Evolutionary conservation across 2,797 vertebrate species (phyloP).

Genomic region (Lophius americanus): DNA sequence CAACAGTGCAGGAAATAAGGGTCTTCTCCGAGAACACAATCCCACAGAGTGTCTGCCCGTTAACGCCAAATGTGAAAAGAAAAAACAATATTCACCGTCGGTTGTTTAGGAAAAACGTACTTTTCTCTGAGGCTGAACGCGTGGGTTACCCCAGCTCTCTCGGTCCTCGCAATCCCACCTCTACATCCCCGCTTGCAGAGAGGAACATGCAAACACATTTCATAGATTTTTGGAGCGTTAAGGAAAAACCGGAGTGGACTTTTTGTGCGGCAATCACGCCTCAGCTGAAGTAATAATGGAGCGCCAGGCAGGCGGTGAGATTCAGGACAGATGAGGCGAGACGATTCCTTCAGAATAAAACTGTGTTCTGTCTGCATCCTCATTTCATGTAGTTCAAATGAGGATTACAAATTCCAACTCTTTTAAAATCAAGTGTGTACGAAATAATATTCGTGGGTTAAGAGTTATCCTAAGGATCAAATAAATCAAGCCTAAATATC

Average conservation of each 20-base stretch:
- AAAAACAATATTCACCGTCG: conserved; percentile 61
- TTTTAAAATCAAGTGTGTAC: no score
- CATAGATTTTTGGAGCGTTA: conserved; percentile 90
- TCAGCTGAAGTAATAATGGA: conserved; percentile 16
- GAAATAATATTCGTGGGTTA: no score
- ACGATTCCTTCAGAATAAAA: conserved; percentile 18
- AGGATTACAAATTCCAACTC: no score
- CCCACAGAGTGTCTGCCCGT: conserved; percentile 60
- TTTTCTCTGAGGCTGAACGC: conserved; percentile 85
- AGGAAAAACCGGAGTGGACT: conserved; percentile 95
- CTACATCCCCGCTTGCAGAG: conserved; percentile 92
- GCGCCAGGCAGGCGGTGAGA: conserved; percentile 13
- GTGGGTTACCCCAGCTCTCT: conserved; percentile 86
- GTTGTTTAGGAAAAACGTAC: conserved; percentile 78
- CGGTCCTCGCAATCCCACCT: conserved; percentile 89
- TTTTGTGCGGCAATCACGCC: conserved; percentile 39
- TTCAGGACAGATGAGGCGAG: conserved; percentile 40
- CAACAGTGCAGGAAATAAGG: conserved; percentile 55
- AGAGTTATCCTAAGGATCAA: no score
- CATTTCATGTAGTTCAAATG: background rate
- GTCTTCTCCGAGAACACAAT: conserved; percentile 69
- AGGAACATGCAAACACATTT: conserved; percentile 92
- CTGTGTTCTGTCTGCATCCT: background rate
- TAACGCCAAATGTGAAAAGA: conserved; percentile 52
- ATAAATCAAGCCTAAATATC: no score